phyloP scores from a whole-genome alignment of 2,113 vertebrate genomes.

The Pollachius pollachius region DNA sequence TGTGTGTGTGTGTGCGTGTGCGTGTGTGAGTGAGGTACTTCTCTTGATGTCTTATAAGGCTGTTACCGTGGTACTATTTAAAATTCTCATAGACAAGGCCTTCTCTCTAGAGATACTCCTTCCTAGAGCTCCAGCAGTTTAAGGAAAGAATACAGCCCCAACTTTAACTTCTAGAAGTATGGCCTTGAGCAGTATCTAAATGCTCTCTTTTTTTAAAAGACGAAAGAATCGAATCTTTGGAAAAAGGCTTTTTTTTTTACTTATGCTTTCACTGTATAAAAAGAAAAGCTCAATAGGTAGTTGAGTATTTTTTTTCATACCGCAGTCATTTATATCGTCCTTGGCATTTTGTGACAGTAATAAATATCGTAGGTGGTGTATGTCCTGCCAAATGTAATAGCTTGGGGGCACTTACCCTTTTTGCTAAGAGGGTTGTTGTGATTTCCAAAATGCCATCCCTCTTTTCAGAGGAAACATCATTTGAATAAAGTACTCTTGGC shows the following conservation, averaged over 20 bases:
- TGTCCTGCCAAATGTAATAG: too few species aligned
- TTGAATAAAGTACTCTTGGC: too few species aligned
- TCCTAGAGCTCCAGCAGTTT: slow-evolving; percentile 14
- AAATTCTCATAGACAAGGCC: background rate
- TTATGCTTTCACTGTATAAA: background rate
- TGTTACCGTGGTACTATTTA: background rate
- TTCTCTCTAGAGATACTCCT: slow-evolving; percentile 1
- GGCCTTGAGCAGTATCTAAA: background rate
- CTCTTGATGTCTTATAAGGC: too few species aligned
- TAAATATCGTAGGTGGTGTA: background rate
- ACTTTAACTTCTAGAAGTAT: background rate
- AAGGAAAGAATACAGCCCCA: background rate
- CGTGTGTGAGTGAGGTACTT: too few species aligned
- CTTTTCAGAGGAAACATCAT: too few species aligned
- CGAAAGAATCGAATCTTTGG: background rate
- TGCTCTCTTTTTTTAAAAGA: background rate
- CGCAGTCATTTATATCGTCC: background rate
- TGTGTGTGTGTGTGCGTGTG: too few species aligned
- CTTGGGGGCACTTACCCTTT: too few species aligned
- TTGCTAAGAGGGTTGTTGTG: too few species aligned
- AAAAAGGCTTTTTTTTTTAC: background rate
- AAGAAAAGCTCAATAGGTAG: too few species aligned
- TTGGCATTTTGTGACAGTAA: background rate
- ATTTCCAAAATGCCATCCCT: too few species aligned
- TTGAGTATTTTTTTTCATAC: background rate